Evolutionary conservation across 2,113 vertebrate species (phyloP), one percentile per base, ranked within the genome.

Genomic region (Scytalopus superciliaris): DNA sequence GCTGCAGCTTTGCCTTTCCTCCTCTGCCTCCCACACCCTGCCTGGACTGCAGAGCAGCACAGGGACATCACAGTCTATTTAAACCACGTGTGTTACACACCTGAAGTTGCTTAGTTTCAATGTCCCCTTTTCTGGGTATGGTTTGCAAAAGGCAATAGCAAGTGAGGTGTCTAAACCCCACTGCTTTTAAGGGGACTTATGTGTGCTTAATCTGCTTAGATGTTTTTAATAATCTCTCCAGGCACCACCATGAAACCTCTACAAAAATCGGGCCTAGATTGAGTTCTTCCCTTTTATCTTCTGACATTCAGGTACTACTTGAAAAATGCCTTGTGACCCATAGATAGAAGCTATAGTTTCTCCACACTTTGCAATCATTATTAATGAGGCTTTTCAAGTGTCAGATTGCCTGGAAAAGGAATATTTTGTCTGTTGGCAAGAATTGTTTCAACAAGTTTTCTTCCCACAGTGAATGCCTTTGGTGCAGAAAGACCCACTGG

Each of bases 311-410:
- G n/a, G 53, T 60, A 78, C 74, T 59, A 57, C 42, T 45, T 85
- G 63, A 68, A 92, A 93, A 94, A 80, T 40, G 63, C 44, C 44
- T 81, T 86, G 44, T 63, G 75, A 77, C 42, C n/a, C 47, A 39
- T 1, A n/a, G 67, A 64, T 9, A 49, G 52, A 88, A 86, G 27
- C 27, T 45, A 23, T 24, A 39, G 28, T 53, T 88, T 79, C 64
- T 90, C 55, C 37, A 79, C 52, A 47, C 59, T 90, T 74, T 70
- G 13, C 39, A 77, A 33, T 27, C 57, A 10, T 56, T 84, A 89
- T 73, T 97, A 74, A 77, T 55, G n/a, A 84, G 40, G 60, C 9
- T 96, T 86, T 95, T 84, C 24, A 85, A 74, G 37, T 28, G 31
- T 22, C 56, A 77, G 47, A 52, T 40, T 70, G 23, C 19, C 45